Base-by-base conservation (phyloP, 2,113 vertebrate genomes). In the Grus americana region DNA sequence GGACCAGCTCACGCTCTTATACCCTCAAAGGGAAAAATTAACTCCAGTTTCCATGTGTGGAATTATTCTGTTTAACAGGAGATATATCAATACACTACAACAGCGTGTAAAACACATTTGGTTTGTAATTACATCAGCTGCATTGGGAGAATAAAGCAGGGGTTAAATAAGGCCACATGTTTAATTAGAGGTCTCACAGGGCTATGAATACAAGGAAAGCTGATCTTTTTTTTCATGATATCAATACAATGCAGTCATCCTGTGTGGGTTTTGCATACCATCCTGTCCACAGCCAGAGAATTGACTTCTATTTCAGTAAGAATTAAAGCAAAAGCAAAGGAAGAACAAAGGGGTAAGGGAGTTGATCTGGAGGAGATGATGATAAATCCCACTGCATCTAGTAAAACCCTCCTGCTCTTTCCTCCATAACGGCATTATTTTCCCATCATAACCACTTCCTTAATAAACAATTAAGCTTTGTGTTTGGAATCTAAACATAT, bases 401-500 rank as follows among this genome's bases (percentile, higher is more conserved):
- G 38, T 95, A 95, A 92, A 93, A 18, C 32, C 19, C 26, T 92
- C 42, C 55, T 88, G 70, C n/a, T 90, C 73, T 82, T 96, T 95
- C 80, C 46, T 87, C 66, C 42, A 86, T 24, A 90, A 42, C 0
- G 0, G n/a, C 62, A 63, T 97, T 95, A 94, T 97, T 93, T 95
- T 86, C 78, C 58, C 86, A 82, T 95, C 78, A 68, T 78, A 95
- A 87, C 89, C 80, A 85, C 89, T 95, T 97, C 92, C 95, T 94
- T 96, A 90, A 92, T 92, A 95, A 97, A 97, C 94, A 95, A 95
- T 86, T 96, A 95, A 87, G 66, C 78, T 90, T 91, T 92, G 87
- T 90, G 62, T 91, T 92, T 95, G 67, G 54, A 93, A 93, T 90
- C 82, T 88, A 95, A 97, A 94, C 66, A 83, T 92, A 66, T 20